These are phyloP conservation scores for Okamejei kenojei DNA, from an alignment of 2,797 vertebrate genomes.

Conservation along the genomic window DNA sequence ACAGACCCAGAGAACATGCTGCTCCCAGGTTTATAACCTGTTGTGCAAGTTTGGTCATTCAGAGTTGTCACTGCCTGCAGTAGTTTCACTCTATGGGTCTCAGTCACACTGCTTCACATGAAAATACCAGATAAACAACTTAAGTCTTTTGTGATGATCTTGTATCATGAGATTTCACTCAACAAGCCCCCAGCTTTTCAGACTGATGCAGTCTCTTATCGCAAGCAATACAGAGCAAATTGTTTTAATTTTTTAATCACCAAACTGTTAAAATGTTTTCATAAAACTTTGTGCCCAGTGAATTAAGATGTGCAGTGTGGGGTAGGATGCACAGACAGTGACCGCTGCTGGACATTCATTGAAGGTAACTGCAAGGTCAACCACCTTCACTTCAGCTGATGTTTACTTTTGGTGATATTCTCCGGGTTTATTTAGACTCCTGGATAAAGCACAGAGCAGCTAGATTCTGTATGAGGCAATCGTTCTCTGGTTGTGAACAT, in stretches of 20 bases:
- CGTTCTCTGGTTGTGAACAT: not conserved
- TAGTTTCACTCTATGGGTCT: not conserved
- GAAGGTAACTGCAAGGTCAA: not conserved
- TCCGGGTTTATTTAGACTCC: not conserved
- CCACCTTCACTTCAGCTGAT: not conserved
- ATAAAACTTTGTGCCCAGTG: not conserved
- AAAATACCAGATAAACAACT: not conserved
- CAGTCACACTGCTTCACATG: not conserved
- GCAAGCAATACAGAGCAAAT: not conserved
- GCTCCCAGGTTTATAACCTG: constrained; percentile 16
- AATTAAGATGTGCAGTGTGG: no score
- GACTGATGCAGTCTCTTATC: not conserved
- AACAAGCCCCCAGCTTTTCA: not conserved
- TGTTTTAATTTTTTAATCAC: not conserved
- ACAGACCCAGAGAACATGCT: no score
- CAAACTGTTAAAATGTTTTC: not conserved
- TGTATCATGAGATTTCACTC: not conserved
- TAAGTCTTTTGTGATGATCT: not conserved
- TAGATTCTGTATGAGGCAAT: not conserved
- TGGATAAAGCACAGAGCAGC: not conserved
- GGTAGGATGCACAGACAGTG: not conserved
- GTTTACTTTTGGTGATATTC: not conserved
- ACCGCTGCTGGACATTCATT: not conserved
- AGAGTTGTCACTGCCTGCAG: not conserved
- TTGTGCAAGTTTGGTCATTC: not conserved